phyloP scores from a whole-genome alignment of 2,113 vertebrate species.

The Herpetotheres cachinnans region DNA sequence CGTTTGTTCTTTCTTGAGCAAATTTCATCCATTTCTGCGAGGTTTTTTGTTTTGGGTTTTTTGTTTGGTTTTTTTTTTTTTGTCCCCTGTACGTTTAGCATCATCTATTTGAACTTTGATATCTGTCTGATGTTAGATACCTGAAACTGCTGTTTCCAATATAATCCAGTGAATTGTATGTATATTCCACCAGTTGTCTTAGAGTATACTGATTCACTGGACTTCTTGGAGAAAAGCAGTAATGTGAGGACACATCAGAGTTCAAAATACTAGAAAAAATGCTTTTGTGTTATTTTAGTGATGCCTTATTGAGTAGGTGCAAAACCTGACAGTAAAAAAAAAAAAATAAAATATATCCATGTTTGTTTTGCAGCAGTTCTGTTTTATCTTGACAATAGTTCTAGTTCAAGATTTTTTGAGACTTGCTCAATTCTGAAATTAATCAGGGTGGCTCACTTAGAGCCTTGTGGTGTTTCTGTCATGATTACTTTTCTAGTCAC shows the following conservation, averaged over 20 bases:
- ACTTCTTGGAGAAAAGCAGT: neutral
- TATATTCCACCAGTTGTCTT: rapidly evolving
- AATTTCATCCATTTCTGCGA: rapidly evolving
- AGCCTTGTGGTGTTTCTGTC: neutral
- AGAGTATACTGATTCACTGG: rapidly evolving
- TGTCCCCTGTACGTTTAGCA: rapidly evolving
- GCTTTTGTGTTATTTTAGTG: neutral
- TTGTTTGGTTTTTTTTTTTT: neutral
- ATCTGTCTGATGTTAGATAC: rapidly evolving
- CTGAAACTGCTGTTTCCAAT: rapidly evolving
- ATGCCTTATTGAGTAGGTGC: neutral
- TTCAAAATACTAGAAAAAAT: neutral
- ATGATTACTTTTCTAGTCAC: neutral
- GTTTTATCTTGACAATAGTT: neutral
- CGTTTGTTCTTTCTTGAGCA: rapidly evolving
- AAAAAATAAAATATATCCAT: too few relatives aligned
- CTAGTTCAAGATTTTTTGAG: neutral
- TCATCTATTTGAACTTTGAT: rapidly evolving
- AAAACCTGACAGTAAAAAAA: neutral
- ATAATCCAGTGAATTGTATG: rapidly evolving
- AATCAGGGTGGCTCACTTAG: neutral
- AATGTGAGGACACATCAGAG: too few relatives aligned
- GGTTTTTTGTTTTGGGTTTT: neutral
- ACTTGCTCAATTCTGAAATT: neutral
- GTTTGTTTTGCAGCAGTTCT: rapidly evolving